Evolutionary conservation across 2,888 invertebrate genomes (phyloP), one percentile per base, ranked within the genome.

Genomic region (Plemyria rubiginata): DNA sequence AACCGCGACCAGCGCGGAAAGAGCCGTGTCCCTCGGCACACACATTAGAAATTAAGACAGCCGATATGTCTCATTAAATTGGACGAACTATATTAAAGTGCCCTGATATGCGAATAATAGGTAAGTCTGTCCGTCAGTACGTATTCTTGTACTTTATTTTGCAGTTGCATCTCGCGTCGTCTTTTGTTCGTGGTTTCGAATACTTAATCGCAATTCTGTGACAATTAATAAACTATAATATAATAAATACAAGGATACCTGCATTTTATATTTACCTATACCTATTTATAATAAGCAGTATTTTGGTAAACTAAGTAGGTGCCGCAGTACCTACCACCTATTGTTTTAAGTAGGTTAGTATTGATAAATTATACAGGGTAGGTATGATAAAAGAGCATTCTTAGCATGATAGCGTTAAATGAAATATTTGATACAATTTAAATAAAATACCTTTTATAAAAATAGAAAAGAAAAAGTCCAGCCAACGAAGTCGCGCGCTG

Each of bases 91-190:
- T 89, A 92, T 89, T 92, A 92, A 90, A 90, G 86, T 85, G 84
- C 82, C 79, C 84, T 86, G 89, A 88, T 89, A 88, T 88, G 87
- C 86, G 86, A 90, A 90, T 91, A 88, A 90, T 89, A 88, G 88
- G 86, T 85, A 89, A 89, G 84, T 85, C 81, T 78, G 81, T 79
- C 80, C 71, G 80, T 83, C 85, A 78, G 62, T 55, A 60, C 60
- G 63, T 50, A 50, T 62, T 54, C 53, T 64, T 54, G 29, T 57
- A 57, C 55, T 66, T 66, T 70, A 63, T 66, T 68, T 68, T 62
- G 60, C 46, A 51, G 41, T 65, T 58, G 60, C 57, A 57, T 54
- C 54, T 60, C 46, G 56, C 15, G 43, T 22, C 52, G 58, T 45
- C 41, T 54, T 54, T 57, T 43, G 58, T 58, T 54, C 43, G 41